Evolutionary conservation across 2,797 vertebrate species (phyloP), one percentile per base, ranked within the genome.

Genomic region (Acomys russatus): DNA sequence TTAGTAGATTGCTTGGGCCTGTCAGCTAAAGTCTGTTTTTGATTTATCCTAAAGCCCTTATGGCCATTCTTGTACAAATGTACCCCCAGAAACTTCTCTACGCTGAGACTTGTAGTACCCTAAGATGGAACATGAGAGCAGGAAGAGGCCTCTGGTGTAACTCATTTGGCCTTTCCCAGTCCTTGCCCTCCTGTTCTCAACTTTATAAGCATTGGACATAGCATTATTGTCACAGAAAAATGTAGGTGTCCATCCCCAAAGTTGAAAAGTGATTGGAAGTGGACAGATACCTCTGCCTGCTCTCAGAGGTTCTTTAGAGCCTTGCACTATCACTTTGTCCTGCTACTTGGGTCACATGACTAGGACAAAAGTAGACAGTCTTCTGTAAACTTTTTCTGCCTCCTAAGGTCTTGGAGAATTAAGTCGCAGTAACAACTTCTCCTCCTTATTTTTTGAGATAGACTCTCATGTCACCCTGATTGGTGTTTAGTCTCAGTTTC

Each of bases 51-150:
- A n/a, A 33, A 88, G 8, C 44, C 35, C 11, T 71, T 95, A 64
- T 6, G 94, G 38, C 54, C 7, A 51, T 94, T 90, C 7, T 49
- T 73, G 78, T 84, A 51, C 74, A 38, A 87, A 0, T 93, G 12
- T 87, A 83, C 38, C n/a, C 84, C 28, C 33, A 79, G 88, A 92
- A 90, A 30, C 63, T 91, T 38, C 18, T 25, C 22, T 88, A 68
- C 73, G 88, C 68, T 73, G 49, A 97, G 87, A 25, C 30, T 88
- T 85, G 6, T 76, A 9, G 44, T 84, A 35, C 30, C 61, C 54
- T 85, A 38, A 70, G 20, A 35, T 63, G 18, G 11, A 30, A 84
- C 64, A 10, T 71, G 30, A 59, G 3, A 93, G 12, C 59, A 49
- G 77, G 73, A 15, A 71, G 56, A 74, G 63, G 35, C 12, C 79